phyloP scores from a whole-genome alignment of 2,888 invertebrate genomes.

The Rotaria socialis region DNA sequence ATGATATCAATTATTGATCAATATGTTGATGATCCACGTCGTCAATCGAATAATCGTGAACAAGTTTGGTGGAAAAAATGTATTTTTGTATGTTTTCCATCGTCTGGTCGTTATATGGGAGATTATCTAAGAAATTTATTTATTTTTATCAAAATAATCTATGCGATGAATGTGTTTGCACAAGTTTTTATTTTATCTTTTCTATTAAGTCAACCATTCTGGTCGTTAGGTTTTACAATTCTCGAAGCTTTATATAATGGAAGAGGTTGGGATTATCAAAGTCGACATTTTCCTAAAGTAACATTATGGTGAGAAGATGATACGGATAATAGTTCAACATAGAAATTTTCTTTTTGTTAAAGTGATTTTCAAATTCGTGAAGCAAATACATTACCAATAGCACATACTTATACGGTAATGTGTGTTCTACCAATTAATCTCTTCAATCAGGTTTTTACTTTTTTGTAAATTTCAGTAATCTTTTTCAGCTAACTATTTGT shows the following conservation, averaged over 20 bases:
- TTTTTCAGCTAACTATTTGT: not conserved
- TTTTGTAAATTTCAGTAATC: not conserved
- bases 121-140: slow-evolving; percentile 46
- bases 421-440: slow-evolving; percentile 48
- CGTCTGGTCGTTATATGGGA: slow-evolving; percentile 44
- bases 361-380: slow-evolving; percentile 46
- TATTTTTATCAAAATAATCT: slow-evolving; percentile 45
- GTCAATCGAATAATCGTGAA: slow-evolving; percentile 41
- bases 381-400: slow-evolving; percentile 34
- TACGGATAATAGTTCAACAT: not conserved
- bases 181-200: slow-evolving; percentile 41
- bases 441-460: slow-evolving; percentile 40
- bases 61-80: not conserved
- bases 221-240: slow-evolving; percentile 44
- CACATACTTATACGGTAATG: slow-evolving; percentile 47
- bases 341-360: not conserved
- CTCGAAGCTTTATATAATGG: slow-evolving; percentile 38
- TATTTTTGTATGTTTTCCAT: not conserved
- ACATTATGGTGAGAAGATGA: slow-evolving; percentile 35
- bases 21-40: slow-evolving; percentile 46
- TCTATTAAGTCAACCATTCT: slow-evolving; percentile 45
- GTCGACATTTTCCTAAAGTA: slow-evolving; percentile 46
- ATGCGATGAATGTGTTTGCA: slow-evolving; percentile 33
- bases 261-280: slow-evolving; percentile 44
- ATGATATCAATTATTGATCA: slow-evolving; percentile 46